Evolutionary conservation across 1,140 invertebrate genomes (phyloP).

Genomic region (Drosophila elegans): DNA sequence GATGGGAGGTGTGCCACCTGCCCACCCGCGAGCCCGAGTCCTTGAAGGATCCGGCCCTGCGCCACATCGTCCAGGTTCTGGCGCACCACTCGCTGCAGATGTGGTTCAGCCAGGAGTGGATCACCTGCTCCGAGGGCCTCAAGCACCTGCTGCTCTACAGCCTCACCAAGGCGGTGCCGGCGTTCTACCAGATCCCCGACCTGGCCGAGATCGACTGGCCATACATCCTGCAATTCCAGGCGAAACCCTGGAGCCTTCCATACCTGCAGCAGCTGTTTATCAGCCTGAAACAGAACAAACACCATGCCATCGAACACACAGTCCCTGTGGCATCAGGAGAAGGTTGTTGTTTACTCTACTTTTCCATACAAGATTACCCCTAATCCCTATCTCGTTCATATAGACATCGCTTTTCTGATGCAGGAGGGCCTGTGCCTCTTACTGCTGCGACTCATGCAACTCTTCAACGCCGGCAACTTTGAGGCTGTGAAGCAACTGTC

Average conservation of each 20-base stretch:
- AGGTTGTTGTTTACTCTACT: constrained; percentile 40
- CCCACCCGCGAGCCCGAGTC: constrained; percentile 10
- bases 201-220: constrained; percentile 65
- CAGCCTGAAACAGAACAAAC: constrained; percentile 47
- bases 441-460: constrained; percentile 63
- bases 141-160: constrained; percentile 53
- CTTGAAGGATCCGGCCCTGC: constrained; percentile 40
- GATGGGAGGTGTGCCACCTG: constrained; percentile 66
- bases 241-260: constrained; percentile 58
- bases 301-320: constrained; percentile 58
- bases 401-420: constrained; percentile 59
- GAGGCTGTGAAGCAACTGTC: constrained; percentile 74
- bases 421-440: constrained; percentile 60
- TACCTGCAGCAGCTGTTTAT: constrained; percentile 63
- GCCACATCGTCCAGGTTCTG: constrained; percentile 52
- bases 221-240: constrained; percentile 58
- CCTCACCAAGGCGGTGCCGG: constrained; percentile 33
- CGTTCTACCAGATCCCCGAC: constrained; percentile 43
- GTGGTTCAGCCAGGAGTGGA: constrained; percentile 77
- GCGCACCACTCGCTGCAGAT: constrained; percentile 67
- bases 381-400: background rate
- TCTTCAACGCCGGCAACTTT: constrained; percentile 71
- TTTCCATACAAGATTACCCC: background rate
- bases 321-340: constrained; percentile 57
- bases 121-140: constrained; percentile 39